Conservation (phyloP, 2,797 vertebrate species). For the Characodon lateralis region DNA sequence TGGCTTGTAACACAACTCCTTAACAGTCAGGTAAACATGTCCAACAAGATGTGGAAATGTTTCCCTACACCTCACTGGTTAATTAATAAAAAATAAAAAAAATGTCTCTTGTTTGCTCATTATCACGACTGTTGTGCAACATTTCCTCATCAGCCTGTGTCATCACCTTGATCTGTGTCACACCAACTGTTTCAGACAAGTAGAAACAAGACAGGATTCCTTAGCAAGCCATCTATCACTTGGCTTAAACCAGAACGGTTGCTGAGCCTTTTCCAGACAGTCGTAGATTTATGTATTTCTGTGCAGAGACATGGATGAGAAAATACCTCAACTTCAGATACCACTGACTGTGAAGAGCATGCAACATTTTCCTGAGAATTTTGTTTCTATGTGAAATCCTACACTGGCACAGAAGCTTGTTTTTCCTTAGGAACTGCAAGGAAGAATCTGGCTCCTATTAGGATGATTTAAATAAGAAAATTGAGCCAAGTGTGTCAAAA, state of each 20-base stretch:
- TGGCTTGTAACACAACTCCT: not conserved
- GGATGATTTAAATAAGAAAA: not conserved
- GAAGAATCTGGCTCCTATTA: not conserved
- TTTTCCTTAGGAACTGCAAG: not conserved
- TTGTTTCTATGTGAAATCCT: not conserved
- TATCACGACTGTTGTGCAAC: not conserved
- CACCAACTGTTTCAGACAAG: not conserved
- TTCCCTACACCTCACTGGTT: not conserved
- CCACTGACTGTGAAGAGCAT: not conserved
- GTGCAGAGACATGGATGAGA: not conserved
- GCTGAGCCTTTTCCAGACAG: not conserved
- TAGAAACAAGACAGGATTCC: not conserved
- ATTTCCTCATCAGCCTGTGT: not conserved
- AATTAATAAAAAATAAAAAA: not conserved
- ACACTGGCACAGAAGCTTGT: not conserved
- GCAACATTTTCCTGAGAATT: not conserved
- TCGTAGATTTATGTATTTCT: not conserved
- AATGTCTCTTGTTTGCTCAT: not conserved
- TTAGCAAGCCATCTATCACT: not conserved
- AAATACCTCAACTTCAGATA: not conserved
- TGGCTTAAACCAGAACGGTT: not conserved
- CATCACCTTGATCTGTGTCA: conserved; percentile 8
- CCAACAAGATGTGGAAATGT: not conserved
- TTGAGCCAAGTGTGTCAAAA: not conserved
- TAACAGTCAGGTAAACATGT: not conserved